Base-by-base conservation (phyloP, 2,888 invertebrate species). In the Penaeus monodon region DNA sequence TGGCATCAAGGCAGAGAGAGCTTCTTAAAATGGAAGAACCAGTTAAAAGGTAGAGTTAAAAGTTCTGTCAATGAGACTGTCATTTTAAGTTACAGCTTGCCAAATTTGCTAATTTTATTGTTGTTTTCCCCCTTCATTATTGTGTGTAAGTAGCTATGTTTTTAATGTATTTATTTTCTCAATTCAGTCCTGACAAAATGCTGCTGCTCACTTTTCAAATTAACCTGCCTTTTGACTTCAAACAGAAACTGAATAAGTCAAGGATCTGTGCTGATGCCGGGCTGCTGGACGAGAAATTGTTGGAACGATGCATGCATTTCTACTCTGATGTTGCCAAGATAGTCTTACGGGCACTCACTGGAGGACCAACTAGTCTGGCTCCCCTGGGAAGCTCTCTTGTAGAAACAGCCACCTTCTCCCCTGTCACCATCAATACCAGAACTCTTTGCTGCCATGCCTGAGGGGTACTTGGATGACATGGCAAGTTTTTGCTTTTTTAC, bases 381-480 rank as follows among this genome's bases (percentile, higher is more conserved):
- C 78, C 86, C 2, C n/a, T 83, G 29, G 68, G 65, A 14, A 63
- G 73, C 38, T 79, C 90, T 66, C 87, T 83, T 24, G 68, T 85
- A 14, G 85, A 84, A 81, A 76, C 85, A 8, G 74, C 78, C 79
- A 63, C 33, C 29, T 96, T 90, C 93, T 99, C 95, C 95, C 91
- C 91, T 94, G 68, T 92, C 93, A 0, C 88, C 94, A 66, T 94
- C 94, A 90, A 94, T 95, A 80, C 95, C 96, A 27, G 94, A 94
- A 91, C 94, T 95, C 91, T 99, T 98, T 94, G 95, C 96, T 84
- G 97, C 98, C 91, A 94, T 97, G 92, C 99, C 99, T 70, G 99
- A 99, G 94, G 98, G 98, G 96, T 97, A 98, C 92, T 95, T 99
- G 91, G 99, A 99, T 93, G 99, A 99, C 92, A 96, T 99, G 91